A percentile compares a stretch with the other conserved stretches of the same genome.
Conservation (phyloP, 2,888 invertebrate species). For the Hyposoter didymator region DNA sequence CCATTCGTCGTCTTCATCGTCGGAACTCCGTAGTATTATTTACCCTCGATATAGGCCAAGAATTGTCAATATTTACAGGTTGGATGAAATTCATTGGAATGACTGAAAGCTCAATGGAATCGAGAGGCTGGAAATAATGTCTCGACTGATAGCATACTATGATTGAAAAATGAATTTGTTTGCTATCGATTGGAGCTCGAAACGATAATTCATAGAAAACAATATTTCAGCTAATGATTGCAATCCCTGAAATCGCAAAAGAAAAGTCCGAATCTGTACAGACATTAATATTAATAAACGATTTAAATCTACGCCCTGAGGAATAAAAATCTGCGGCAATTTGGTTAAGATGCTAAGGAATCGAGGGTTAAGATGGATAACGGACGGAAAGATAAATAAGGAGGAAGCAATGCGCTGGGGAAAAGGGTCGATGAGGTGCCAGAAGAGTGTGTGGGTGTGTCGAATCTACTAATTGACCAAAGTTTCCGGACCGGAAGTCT, state of each 20-base stretch:
- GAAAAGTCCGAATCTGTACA: neutral
- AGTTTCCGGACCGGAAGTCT: conserved; percentile 60
- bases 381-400: conserved; percentile 40
- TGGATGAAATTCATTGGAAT: conserved; percentile 69
- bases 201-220: neutral
- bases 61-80: conserved; percentile 70
- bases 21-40: neutral
- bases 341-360: conserved; percentile 2
- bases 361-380: neutral
- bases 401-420: conserved; percentile 38
- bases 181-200: neutral
- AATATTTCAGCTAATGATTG: neutral
- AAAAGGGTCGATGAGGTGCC: conserved; percentile 27
- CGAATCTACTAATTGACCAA: conserved; percentile 57
- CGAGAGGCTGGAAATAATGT: conserved; percentile 36
- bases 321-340: conserved; percentile 29
- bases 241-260: neutral
- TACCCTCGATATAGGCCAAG: conserved; percentile 65
- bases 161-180: neutral
- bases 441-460: conserved; percentile 58
- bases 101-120: conserved; percentile 50
- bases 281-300: conserved; percentile 26
- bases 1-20: neutral
- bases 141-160: neutral
- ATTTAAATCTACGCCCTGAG: conserved; percentile 4